Base-by-base conservation (phyloP, 2,113 vertebrate species). In the Psittacula cyanocephala region DNA sequence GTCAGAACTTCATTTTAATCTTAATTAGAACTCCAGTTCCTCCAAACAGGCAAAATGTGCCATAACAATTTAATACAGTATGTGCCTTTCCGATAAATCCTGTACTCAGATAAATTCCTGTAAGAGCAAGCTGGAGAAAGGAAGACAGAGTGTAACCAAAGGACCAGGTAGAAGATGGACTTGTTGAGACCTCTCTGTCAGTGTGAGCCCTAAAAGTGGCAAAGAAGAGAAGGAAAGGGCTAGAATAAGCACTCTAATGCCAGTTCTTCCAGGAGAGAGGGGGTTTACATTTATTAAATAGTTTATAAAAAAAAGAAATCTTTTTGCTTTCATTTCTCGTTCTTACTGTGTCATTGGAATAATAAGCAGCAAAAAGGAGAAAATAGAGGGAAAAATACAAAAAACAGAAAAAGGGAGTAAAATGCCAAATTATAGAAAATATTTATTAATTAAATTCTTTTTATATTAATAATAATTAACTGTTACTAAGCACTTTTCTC, bases 1-100 rank as follows among this genome's bases (percentile, higher is more conserved):
- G 59, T 89, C 91, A 91, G 63, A 77, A 62, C 33, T 95, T 43
- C 75, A 18, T 84, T 89, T 91, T 88, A 88, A 90, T 88, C 69
- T 69, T 93, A 95, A 96, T 95, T 96, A 97, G 93, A 80, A 62
- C 12, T 43, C 25, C 47, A 72, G 46, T 46, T 46, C 71, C 63
- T 91, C 37, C 49, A 80, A 94, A 82, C 84, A 94, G 55, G 53
- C 24, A n/a, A 87, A 49, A 64, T 19, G 44, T 64, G 79, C 62
- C n/a, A 35, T 6, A 86, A 62, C n/a, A 27, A 75, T 72, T 87
- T 77, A 87, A 72, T 52, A 64, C 37, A 14, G 68, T 44, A 18
- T 17, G 9, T n/a, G 41, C 33, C 19, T 68, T 69, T 41, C 25
- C 6, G 13, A 88, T 74, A 39, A 78, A 89, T 27, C 53, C 33